Evolutionary conservation across 2,888 invertebrate species (phyloP).

Genomic region (Acronicta aceris): DNA sequence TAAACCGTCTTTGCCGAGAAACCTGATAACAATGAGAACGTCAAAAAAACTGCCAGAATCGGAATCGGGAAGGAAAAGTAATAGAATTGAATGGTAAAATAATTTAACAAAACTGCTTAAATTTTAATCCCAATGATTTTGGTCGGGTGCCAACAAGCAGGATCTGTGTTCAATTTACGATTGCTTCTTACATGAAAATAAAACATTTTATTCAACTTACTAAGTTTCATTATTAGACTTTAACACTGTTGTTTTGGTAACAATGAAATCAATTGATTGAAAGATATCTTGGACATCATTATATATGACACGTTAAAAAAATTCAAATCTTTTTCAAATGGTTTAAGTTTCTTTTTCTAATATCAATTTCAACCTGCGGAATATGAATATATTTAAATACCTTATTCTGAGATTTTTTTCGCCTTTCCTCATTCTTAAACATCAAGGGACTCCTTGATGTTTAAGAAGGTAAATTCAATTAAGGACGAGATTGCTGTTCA

Average conservation of each 20-base stretch:
- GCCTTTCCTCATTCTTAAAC: conserved; percentile 34
- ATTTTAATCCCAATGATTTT: conserved; percentile 44
- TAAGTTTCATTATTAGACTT: not conserved
- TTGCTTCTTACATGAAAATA: conserved; percentile 25
- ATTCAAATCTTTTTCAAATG: not conserved
- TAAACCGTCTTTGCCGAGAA: not conserved
- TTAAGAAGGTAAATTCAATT: conserved; percentile 26
- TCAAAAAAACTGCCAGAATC: not conserved
- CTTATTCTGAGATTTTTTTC: conserved; percentile 34
- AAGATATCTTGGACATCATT: not conserved
- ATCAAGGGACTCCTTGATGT: conserved; percentile 32
- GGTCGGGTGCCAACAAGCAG: conserved; percentile 44
- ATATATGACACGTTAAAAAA: too few species aligned
- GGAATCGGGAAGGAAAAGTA: conserved; percentile 10
- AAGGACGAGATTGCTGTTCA: conserved; percentile 35
- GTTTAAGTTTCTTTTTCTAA: conserved; percentile 11
- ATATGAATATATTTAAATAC: not conserved
- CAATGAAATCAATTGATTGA: not conserved
- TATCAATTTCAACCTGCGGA: not conserved
- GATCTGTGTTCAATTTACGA: conserved; percentile 30
- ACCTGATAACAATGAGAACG: not conserved
- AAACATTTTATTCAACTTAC: not conserved
- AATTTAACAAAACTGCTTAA: conserved; percentile 29
- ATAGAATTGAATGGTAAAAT: conserved; percentile 18
- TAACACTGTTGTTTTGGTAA: not conserved